Conservation (phyloP, 2,888 invertebrate species). For the Drosophila melanosoma region DNA sequence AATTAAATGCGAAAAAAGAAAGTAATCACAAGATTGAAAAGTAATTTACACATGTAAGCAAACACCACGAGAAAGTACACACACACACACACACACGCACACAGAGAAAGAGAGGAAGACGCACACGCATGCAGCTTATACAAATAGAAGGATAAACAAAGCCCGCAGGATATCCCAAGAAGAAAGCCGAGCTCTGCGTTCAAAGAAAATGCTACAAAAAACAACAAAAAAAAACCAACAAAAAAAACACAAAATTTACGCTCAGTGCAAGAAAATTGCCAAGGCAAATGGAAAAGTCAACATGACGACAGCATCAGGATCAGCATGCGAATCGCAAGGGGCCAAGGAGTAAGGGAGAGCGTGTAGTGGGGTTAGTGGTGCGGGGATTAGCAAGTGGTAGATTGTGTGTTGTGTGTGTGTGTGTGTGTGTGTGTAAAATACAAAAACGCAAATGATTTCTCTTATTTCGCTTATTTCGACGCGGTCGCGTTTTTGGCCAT, state of each 20-base stretch:
- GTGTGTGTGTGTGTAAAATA: slow-evolving; percentile 36
- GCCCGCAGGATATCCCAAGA: slow-evolving; percentile 73
- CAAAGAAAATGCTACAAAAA: slow-evolving; percentile 44
- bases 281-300: slow-evolving; percentile 79
- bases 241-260: slow-evolving; percentile 4
- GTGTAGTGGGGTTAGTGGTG: neutral
- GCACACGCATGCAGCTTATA: slow-evolving; percentile 47
- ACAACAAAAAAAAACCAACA: neutral
- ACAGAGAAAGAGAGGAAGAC: slow-evolving; percentile 11
- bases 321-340: slow-evolving; percentile 42
- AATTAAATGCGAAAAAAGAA: slow-evolving; percentile 79
- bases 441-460: slow-evolving; percentile 78
- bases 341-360: neutral
- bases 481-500: slow-evolving; percentile 39
- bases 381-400: slow-evolving; percentile 54
- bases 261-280: slow-evolving; percentile 68
- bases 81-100: slow-evolving; percentile 18
- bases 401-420: slow-evolving; percentile 21
- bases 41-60: slow-evolving; percentile 80
- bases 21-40: slow-evolving; percentile 80
- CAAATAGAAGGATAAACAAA: slow-evolving; percentile 73
- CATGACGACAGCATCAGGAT: slow-evolving; percentile 55
- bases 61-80: slow-evolving; percentile 59
- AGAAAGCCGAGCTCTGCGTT: slow-evolving; percentile 37
- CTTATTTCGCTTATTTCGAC: slow-evolving; percentile 71